Evolutionary conservation across 2,888 invertebrate species (phyloP), one percentile per base, ranked within the genome.

Genomic region (Iphiclides podalirius): DNA sequence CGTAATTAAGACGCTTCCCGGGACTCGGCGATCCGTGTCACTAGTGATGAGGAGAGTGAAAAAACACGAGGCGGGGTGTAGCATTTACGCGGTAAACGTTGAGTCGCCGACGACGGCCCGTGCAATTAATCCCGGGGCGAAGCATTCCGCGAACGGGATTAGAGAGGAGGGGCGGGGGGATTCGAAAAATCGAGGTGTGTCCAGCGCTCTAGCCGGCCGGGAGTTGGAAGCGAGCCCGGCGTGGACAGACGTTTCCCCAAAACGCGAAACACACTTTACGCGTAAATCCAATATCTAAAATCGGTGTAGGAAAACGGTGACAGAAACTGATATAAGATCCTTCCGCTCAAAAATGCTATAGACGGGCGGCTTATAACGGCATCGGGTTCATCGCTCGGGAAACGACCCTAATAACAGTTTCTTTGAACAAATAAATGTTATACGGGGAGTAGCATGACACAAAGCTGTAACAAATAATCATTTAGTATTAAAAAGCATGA

Each of bases 1-100:
- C 57, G 65, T 71, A 78, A 81, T 79, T 73, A 74, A 76, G 64
- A 71, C 55, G 64, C 59, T 65, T 66, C 61, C 65, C 60, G 59
- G 62, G 63, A 69, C 63, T 52, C 60, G 58, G 59, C 34, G 63
- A 64, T 63, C 63, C 58, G 66, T 67, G 75, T 71, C 72, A 64
- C 65, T 65, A 64, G 61, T 60, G 58, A 66, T 64, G 67, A 70
- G 64, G 67, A 65, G 61, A 59, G 57, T 20, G 20, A 4, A 62
- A 65, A 68, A 31, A 26, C 20, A 6, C 20, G 20, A 26, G 9
- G 26, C 3, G 1, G 26, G 9, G 26, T 1, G 66, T 61, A 57
- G 59, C 58, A 61, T 61, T 66, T 69, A 69, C 60, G 54, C 61
- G 57, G 60, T 57, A 70, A 67, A 57, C 58, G 47, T 53, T n/a